A percentile compares a stretch with the other conserved stretches of the same genome.
Evolutionary conservation across 2,797 vertebrate genomes (phyloP).

Genomic region (Enteromius fasciolatus): DNA sequence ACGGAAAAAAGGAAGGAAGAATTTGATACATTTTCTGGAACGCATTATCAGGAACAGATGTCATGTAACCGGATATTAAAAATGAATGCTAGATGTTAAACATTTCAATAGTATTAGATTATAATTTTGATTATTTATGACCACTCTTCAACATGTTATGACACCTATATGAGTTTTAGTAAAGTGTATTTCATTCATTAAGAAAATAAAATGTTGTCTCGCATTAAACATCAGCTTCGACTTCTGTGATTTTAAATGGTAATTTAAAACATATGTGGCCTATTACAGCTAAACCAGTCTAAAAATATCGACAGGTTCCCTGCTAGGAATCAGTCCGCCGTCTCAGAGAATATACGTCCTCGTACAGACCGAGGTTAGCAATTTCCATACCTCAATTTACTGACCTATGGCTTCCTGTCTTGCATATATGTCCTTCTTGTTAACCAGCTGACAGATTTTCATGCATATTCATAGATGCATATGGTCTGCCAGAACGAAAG

Average conservation of each 20-base stretch:
- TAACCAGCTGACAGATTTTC: slow-evolving; percentile 78
- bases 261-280: slow-evolving; percentile 17
- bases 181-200: slow-evolving; percentile 23
- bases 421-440: slow-evolving; percentile 67
- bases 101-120: slow-evolving; percentile 30
- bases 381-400: slow-evolving; percentile 73
- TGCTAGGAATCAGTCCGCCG: slow-evolving; percentile 11
- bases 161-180: background rate
- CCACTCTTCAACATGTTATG: background rate
- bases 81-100: slow-evolving; percentile 29
- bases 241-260: slow-evolving; percentile 1
- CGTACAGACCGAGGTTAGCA: slow-evolving; percentile 70
- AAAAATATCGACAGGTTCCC: slow-evolving; percentile 30
- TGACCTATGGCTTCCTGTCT: slow-evolving; percentile 78
- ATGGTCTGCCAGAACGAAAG: slow-evolving; percentile 76
- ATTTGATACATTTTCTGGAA: background rate
- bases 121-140: slow-evolving; percentile 33
- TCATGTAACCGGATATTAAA: slow-evolving; percentile 26
- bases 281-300: slow-evolving; percentile 14
- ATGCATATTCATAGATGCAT: slow-evolving; percentile 84
- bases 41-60: slow-evolving; percentile 34
- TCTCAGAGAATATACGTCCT: slow-evolving; percentile 63
- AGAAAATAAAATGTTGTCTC: slow-evolving; percentile 16
- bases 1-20: background rate
- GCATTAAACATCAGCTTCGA: background rate